Percentiles rank a stretch among this genome's conserved stretches.
These are phyloP conservation scores for Cephalopholis sonnerati DNA, from an alignment of 2,113 vertebrate genomes.

Conservation along the genomic window DNA sequence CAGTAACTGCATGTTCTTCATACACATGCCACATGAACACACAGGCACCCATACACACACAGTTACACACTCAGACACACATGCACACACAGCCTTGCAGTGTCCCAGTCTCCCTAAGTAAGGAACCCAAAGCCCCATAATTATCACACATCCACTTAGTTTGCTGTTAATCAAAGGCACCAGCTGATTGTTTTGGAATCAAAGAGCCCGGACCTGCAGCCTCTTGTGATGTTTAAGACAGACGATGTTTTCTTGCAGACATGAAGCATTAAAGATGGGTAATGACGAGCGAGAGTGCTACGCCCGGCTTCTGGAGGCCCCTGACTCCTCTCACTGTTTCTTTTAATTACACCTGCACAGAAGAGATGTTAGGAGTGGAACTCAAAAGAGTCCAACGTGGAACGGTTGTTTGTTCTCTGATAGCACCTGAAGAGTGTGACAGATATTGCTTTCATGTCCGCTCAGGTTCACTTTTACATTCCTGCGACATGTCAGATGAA, in stretches of 20 bases:
- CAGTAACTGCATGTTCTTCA: not conserved
- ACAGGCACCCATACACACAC: not conserved
- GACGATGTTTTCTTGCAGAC: constrained; percentile 27
- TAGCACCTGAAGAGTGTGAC: constrained; percentile 34
- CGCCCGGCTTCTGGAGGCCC: constrained; percentile 24
- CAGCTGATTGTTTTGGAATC: constrained; percentile 72
- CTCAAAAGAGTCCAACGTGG: not conserved
- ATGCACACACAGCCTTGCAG: not conserved
- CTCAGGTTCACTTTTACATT: constrained; percentile 33
- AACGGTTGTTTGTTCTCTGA: constrained; percentile 51
- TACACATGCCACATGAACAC: not conserved
- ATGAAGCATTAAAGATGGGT: constrained; percentile 38
- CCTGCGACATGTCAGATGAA: constrained; percentile 2
- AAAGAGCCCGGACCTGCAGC: constrained; percentile 51
- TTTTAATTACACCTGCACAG: constrained; percentile 58
- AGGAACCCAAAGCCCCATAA: constrained; percentile 49
- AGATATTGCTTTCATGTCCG: constrained; percentile 40
- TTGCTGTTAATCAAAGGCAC: constrained; percentile 64
- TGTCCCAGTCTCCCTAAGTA: constrained; percentile 28
- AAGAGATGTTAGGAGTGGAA: constrained; percentile 26
- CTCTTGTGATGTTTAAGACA: constrained; percentile 58
- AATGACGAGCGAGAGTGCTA: constrained; percentile 39
- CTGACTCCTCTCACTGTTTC: constrained; percentile 43
- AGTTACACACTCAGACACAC: not conserved
- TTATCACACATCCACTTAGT: constrained; percentile 65